Conservation (phyloP, 2,797 vertebrate species). For the Betta splendens region DNA sequence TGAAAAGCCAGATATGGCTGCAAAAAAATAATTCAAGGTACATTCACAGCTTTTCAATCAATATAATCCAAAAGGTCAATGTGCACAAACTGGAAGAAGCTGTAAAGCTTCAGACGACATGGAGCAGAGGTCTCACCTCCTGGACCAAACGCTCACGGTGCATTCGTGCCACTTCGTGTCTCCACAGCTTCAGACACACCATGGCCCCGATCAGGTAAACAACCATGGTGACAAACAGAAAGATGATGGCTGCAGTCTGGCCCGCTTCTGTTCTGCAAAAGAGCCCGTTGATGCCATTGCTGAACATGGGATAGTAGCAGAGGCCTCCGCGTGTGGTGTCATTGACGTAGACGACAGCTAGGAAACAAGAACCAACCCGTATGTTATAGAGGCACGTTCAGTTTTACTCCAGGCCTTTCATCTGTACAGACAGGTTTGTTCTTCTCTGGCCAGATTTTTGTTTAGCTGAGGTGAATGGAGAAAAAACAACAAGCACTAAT, state of each 20-base stretch:
- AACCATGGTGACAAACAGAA: conserved; percentile 89
- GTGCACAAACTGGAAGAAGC: too few relatives aligned
- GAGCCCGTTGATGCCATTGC: conserved; percentile 85
- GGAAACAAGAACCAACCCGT: not conserved
- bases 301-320: conserved; percentile 91
- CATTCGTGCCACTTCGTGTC: conserved; percentile 87
- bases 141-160: conserved; percentile 81
- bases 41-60: too few relatives aligned
- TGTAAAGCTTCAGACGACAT: too few relatives aligned
- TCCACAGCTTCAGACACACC: conserved; percentile 93
- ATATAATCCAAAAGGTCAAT: too few relatives aligned
- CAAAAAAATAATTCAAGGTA: too few relatives aligned
- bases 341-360: conserved; percentile 90
- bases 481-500: too few relatives aligned
- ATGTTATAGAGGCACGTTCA: too few relatives aligned
- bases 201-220: conserved; percentile 90
- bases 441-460: too few relatives aligned
- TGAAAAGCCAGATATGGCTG: too few relatives aligned
- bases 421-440: too few relatives aligned
- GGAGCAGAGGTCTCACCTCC: conserved; percentile 80
- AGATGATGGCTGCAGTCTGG: conserved; percentile 93
- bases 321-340: conserved; percentile 93
- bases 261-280: conserved; percentile 94
- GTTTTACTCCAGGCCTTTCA: too few relatives aligned
- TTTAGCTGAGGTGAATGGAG: too few relatives aligned